Percentiles rank a stretch among this genome's conserved stretches.
Evolutionary conservation across 2,113 vertebrate genomes (phyloP).

Genomic region (Larimichthys polyactis): DNA sequence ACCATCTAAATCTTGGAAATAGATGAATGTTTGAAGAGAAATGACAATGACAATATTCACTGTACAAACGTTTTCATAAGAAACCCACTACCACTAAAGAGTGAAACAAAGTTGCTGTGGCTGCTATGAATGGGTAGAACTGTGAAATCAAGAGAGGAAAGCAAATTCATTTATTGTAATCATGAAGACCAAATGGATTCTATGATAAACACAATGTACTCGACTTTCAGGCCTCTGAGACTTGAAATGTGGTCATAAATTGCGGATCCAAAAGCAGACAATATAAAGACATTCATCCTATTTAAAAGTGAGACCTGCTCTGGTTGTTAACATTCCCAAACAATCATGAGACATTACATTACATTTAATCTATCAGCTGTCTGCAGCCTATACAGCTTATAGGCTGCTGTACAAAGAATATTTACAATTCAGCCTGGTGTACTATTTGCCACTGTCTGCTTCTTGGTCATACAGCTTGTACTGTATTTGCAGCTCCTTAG

Average conservation of each 20-base stretch:
- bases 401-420: too few relatives aligned
- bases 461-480: too few relatives aligned
- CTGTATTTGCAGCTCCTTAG: background rate
- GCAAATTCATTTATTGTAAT: background rate
- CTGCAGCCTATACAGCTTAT: too few relatives aligned
- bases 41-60: background rate
- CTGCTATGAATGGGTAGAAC: background rate
- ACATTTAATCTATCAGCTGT: too few relatives aligned
- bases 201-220: too few relatives aligned
- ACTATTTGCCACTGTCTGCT: too few relatives aligned
- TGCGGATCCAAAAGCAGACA: too few relatives aligned
- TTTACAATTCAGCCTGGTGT: too few relatives aligned
- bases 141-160: background rate
- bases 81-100: background rate
- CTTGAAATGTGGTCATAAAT: too few relatives aligned
- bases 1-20: background rate
- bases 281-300: too few relatives aligned
- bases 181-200: too few relatives aligned
- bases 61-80: background rate
- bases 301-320: background rate
- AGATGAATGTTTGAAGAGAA: background rate
- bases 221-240: too few relatives aligned
- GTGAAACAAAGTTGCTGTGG: background rate
- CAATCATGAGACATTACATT: background rate
- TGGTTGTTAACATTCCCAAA: background rate